phyloP scores from a whole-genome alignment of 2,888 invertebrate genomes.

The Oligia latruncula region DNA sequence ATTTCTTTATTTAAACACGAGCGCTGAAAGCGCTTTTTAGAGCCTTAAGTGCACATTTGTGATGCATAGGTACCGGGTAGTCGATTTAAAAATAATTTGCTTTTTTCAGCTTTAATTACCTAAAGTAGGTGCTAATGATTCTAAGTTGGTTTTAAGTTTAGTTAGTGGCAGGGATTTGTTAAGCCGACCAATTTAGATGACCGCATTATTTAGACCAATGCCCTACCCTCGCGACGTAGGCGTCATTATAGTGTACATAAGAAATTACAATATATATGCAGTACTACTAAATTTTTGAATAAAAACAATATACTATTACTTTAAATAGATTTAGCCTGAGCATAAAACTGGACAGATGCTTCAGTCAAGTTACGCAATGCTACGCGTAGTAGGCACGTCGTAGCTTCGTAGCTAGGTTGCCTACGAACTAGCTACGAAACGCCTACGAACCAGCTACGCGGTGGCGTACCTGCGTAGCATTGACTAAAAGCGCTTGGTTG shows the following conservation, averaged over 20 bases:
- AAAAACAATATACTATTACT: neutral
- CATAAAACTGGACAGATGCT: neutral
- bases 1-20: slow-evolving; percentile 88
- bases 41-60: slow-evolving; percentile 68
- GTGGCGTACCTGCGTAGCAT: slow-evolving; percentile 23
- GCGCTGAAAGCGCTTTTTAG: slow-evolving; percentile 76
- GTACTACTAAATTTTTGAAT: too few relatives aligned
- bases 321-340: neutral
- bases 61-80: slow-evolving; percentile 42
- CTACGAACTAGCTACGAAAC: slow-evolving; percentile 40
- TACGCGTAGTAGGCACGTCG: slow-evolving; percentile 27
- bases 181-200: neutral
- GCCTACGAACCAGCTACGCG: slow-evolving; percentile 40
- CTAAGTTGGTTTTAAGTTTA: slow-evolving; percentile 22
- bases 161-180: slow-evolving; percentile 15
- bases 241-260: neutral
- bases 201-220: slow-evolving; percentile 2
- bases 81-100: slow-evolving; percentile 46
- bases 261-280: neutral
- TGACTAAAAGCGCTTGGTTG: neutral
- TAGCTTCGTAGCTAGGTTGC: slow-evolving; percentile 40
- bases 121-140: neutral
- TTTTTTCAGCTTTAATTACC: neutral
- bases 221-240: neutral
- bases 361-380: slow-evolving; percentile 1